Percentiles rank a stretch among this genome's conserved stretches.
Conservation (phyloP, 2,113 vertebrate genomes). For the Bubalus kerabau region DNA sequence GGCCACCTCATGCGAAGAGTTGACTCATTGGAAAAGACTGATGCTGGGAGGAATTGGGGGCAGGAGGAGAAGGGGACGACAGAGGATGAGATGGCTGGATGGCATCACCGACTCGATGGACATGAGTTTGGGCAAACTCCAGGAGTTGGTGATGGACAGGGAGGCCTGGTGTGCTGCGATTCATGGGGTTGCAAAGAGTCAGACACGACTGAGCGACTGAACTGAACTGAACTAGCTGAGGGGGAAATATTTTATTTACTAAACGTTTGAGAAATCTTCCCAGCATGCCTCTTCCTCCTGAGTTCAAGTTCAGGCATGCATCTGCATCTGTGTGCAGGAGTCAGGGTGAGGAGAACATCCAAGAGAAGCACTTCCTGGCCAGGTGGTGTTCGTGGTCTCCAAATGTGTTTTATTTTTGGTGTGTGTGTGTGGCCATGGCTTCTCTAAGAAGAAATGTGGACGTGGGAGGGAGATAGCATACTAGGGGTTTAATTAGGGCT, state of each 20-base stretch:
- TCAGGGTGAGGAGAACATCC: neutral
- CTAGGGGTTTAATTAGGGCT: neutral
- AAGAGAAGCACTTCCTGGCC: slow-evolving; percentile 3
- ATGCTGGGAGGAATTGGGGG: neutral
- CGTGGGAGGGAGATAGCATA: neutral
- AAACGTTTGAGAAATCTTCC: neutral
- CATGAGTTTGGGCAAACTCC: neutral
- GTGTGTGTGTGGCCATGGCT: neutral
- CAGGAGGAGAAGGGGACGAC: neutral
- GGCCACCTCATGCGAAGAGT: neutral
- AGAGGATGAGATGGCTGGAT: neutral
- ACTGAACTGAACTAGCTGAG: neutral
- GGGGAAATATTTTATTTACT: neutral
- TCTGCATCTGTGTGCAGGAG: neutral
- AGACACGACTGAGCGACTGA: accelerated
- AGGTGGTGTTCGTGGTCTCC: neutral
- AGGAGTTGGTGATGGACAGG: neutral
- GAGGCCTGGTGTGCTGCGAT: accelerated
- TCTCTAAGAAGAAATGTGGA: neutral
- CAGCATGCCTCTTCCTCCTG: neutral
- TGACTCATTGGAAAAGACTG: neutral
- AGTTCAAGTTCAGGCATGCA: neutral
- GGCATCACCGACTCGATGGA: neutral
- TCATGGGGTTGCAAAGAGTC: neutral
- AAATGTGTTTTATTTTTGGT: neutral